Conservation (phyloP, 2,113 vertebrate genomes). For the Cynocephalus volans region DNA sequence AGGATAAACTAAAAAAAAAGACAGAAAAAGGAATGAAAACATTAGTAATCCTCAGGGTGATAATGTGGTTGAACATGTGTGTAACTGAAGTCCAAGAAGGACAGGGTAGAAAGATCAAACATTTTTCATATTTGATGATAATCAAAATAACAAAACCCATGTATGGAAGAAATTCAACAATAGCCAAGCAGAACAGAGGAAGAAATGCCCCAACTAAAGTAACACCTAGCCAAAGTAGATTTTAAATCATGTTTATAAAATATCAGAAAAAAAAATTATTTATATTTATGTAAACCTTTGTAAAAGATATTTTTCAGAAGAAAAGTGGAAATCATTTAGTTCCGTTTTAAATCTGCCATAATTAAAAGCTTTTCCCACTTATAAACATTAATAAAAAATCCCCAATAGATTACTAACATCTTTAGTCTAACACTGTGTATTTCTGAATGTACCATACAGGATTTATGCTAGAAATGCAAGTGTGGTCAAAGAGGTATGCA, state of each 20-base stretch:
- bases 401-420: neutral
- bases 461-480: neutral
- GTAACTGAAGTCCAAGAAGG: neutral
- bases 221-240: neutral
- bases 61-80: neutral
- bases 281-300: neutral
- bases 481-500: neutral
- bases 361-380: neutral
- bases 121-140: neutral
- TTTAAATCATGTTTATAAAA: neutral
- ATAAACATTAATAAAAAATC: slow-evolving; percentile 15
- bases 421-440: neutral
- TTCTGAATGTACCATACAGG: neutral
- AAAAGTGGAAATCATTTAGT: slow-evolving; percentile 24
- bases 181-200: neutral
- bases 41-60: neutral
- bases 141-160: neutral
- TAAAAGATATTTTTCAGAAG: neutral
- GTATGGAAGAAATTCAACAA: neutral
- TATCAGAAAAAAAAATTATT: neutral
- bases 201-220: neutral
- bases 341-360: slow-evolving; percentile 31
- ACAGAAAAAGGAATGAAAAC: neutral
- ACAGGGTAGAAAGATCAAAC: neutral
- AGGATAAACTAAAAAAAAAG: neutral